Base-by-base conservation (phyloP, 2,113 vertebrate species). In the Rhodinocichla rosea region DNA sequence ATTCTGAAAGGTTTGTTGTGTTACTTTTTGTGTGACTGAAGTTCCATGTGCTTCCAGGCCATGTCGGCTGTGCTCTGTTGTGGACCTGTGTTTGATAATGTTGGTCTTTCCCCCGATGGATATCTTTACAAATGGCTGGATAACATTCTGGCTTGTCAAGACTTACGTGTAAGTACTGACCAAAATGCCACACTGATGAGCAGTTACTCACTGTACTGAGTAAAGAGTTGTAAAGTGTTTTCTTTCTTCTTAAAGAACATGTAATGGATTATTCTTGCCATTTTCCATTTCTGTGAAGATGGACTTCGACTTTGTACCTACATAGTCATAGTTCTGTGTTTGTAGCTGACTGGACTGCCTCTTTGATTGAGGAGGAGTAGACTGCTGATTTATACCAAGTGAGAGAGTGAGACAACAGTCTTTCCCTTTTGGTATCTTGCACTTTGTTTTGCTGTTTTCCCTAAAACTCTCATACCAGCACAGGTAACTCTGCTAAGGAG, bases 91-190 rank as follows among this genome's bases (percentile, higher is more conserved):
- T 99, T 99, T 96, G 99, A 99, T 95, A 99, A 99, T 6, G 99
- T 99, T 79, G 99, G 99, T 50, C 99, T 99, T 74, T 99, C 99
- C 28, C 98, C 99, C 15, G 99, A 99, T 7, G 99, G 99, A 7
- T 99, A 99, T 97, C 99, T 99, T 15, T 99, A 99, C 96, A 99
- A 99, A 94, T 99, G 99, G 99, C 98, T 99, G n/a, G 99, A 99
- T 98, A 99, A 99, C 94, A 99, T 99, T 96, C 97, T 99, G 94
- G 99, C 98, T 95, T 99, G 99, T 92, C 99, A 99, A 82, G 99
- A 99, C 97, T 95, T 99, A 93, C 98, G 99, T 86, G 99, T 99
- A 98, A 95, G 98, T 98, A 91, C 40, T 90, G 57, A 50, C 8
- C 63, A 64, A 74, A 68, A 94, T n/a, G 32, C 19, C 49, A 30